Conservation (phyloP, 2,113 vertebrate genomes). For the Eudorcas thomsonii region DNA sequence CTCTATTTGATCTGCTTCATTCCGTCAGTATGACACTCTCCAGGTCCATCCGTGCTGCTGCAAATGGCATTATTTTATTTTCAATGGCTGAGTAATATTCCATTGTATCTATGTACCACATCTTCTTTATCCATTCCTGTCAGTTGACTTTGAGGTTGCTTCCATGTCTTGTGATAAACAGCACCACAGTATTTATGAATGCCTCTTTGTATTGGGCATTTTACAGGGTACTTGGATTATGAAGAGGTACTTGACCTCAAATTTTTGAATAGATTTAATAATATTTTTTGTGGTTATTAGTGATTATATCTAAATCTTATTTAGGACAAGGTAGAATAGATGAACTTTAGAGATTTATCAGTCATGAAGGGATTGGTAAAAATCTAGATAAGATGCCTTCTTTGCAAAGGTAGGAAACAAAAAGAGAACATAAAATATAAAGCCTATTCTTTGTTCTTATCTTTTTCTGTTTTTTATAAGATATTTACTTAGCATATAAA, state of each 20-base stretch:
- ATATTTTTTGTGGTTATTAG: neutral
- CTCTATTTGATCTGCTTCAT: neutral
- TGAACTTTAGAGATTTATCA: neutral
- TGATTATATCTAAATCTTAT: neutral
- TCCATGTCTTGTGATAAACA: neutral
- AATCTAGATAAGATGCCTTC: neutral
- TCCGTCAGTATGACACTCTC: neutral
- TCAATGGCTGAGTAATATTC: neutral
- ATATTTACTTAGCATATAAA: constrained; percentile 38
- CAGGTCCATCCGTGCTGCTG: neutral
- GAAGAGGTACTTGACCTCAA: neutral
- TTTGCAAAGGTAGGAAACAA: neutral
- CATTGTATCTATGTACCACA: neutral
- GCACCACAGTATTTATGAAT: neutral
- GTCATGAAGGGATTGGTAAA: neutral
- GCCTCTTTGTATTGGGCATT: neutral
- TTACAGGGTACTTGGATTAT: neutral
- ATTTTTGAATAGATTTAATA: neutral
- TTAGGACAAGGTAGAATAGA: neutral
- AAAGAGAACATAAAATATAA: neutral
- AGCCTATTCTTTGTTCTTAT: neutral
- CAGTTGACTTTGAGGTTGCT: neutral
- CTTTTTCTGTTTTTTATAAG: neutral
- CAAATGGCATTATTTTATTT: neutral
- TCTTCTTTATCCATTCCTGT: neutral